A percentile compares a stretch with the other conserved stretches of the same genome.
Evolutionary conservation across 2,888 invertebrate genomes (phyloP).

Genomic region (Andrena bucephala): DNA sequence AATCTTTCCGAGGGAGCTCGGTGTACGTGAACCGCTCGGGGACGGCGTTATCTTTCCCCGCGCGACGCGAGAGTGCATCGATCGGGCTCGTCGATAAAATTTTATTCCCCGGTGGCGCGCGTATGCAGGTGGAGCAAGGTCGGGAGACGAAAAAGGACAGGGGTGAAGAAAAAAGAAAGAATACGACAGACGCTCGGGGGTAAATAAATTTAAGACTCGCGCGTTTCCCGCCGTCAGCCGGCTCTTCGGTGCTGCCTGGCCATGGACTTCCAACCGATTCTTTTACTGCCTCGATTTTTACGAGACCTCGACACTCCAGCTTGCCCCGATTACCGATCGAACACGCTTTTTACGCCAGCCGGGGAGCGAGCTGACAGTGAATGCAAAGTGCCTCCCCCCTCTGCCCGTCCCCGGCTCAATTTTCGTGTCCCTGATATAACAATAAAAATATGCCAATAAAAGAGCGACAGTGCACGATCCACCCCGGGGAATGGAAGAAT

Average conservation of each 20-base stretch:
- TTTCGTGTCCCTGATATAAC: conserved; percentile 47
- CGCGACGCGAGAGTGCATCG: conserved; percentile 19
- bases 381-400: conserved; percentile 59
- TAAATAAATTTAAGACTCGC: conserved; percentile 59
- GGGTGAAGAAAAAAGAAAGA: too few species aligned
- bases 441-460: conserved; percentile 64
- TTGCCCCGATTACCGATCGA: conserved; percentile 62
- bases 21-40: neutral
- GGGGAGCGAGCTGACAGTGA: conserved; percentile 39
- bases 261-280: conserved; percentile 35
- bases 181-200: conserved; percentile 17
- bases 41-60: neutral
- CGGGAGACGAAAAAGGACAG: conserved; percentile 13
- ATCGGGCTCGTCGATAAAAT: conserved; percentile 26
- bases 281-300: conserved; percentile 61
- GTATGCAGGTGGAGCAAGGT: conserved; percentile 38
- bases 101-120: conserved; percentile 17
- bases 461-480: conserved; percentile 8
- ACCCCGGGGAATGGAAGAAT: conserved; percentile 32
- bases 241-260: conserved; percentile 28
- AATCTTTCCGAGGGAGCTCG: neutral
- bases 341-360: conserved; percentile 57
- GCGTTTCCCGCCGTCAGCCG: conserved; percentile 45
- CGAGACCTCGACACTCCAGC: conserved; percentile 50
- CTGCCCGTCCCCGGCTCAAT: conserved; percentile 49